Evolutionary conservation across 2,797 vertebrate genomes (phyloP), one percentile per base, ranked within the genome.

Genomic region (Crax fasciolata): DNA sequence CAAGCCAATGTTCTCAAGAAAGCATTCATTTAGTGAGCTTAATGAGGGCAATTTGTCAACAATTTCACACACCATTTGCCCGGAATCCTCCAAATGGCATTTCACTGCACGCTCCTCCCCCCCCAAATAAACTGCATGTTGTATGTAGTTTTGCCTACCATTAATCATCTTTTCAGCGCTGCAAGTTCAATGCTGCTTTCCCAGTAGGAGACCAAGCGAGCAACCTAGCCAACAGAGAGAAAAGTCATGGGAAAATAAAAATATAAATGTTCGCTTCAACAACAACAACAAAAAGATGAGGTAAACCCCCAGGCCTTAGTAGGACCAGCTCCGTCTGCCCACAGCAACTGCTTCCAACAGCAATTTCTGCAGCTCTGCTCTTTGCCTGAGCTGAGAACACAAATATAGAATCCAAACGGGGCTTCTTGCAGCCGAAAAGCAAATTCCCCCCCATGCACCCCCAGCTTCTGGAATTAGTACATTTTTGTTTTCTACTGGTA

Each of bases 1-100:
- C 73, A 96, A 96, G 93, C 93, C 94, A 97, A 84, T 90, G 84
- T 84, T 91, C 82, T 92, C 93, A 30, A 84, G 85, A 96, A 97
- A 97, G 89, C 65, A 84, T 84, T 95, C 81, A 95, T 96, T 98
- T 98, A 94, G 94, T 91, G 95, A 94, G 70, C 85, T 97, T 98
- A 98, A 98, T 98, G 97, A 97, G 96, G 96, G 97, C 95, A 98
- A 98, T 98, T 98, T 98, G 97, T 98, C 97, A 98, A 96, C 97
- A 98, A 98, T 98, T 98, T 98, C 97, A 98, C 97, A 97, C 97
- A 97, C 96, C 97, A 98, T 98, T 98, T 98, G 94, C 96, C 91
- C 84, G 95, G 95, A 98, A 95, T 95, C 96, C 95, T 96, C 95
- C 94, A 97, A 90, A 92, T 77, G 89, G 92, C 59, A 62, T 91